Conservation (phyloP, 2,888 invertebrate species). For the Tipula vernalis region DNA sequence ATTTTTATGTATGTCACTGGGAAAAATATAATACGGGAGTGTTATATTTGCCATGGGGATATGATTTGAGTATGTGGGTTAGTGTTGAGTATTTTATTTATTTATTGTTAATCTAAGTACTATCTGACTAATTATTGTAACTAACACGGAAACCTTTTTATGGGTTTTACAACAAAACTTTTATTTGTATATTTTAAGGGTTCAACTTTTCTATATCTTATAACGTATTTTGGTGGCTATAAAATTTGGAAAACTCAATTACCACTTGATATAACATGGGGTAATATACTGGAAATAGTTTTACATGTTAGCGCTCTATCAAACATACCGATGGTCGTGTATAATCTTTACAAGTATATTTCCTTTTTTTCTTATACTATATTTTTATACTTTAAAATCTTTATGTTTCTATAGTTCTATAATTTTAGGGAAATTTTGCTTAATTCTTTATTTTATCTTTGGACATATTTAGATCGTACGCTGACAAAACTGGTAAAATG, state of each 20-base stretch:
- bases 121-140: not conserved
- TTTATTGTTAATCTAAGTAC: not conserved
- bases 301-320: slow-evolving; percentile 74
- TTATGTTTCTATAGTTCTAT: not conserved
- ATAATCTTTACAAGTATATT: slow-evolving; percentile 79
- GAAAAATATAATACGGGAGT: slow-evolving; percentile 98
- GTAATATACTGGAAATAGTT: slow-evolving; percentile 68
- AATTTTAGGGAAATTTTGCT: not conserved
- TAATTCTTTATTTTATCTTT: not conserved
- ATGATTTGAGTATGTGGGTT: slow-evolving; percentile 95
- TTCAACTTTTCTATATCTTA: slow-evolving; percentile 42
- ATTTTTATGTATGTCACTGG: slow-evolving; percentile 96
- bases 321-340: slow-evolving; percentile 79
- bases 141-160: not conserved
- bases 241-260: slow-evolving; percentile 72
- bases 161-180: not conserved
- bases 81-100: not conserved
- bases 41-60: slow-evolving; percentile 95
- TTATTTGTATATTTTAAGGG: slow-evolving; percentile 29
- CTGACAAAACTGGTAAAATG: slow-evolving; percentile 77
- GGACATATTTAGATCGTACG: slow-evolving; percentile 54
- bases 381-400: slow-evolving; percentile 10
- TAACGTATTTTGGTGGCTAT: slow-evolving; percentile 56
- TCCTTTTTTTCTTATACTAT: slow-evolving; percentile 9
- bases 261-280: slow-evolving; percentile 58